Base-by-base conservation (phyloP, 2,888 invertebrate genomes). In the Leucophenga montana region DNA sequence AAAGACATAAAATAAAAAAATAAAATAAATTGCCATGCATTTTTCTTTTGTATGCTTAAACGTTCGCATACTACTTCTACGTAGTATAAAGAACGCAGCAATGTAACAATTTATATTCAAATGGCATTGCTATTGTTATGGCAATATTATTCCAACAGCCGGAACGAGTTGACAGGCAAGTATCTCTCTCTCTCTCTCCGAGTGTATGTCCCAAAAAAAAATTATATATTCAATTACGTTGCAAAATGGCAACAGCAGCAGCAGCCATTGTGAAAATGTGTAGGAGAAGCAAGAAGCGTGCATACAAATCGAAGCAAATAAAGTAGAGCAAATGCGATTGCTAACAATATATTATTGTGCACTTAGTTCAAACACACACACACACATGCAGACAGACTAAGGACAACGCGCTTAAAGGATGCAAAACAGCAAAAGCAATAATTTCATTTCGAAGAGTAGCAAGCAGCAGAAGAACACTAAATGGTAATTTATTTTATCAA, bases 401-500 rank as follows among this genome's bases (percentile, higher is more conserved):
- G 11, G 53, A 27, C 18, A 74, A 62, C 67, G 33, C 62, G 50
- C n/a, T 18, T 22, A 73, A 78, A 77, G 83, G 76, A 81, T 78
- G 76, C 77, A 78, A 76, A 79, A 78, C 72, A 77, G 76, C 72
- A 82, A 80, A 77, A 67, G 66, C 33, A 83, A 82, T 82, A 83
- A 82, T 82, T 83, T 83, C 81, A 83, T 83, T 83, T 81, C 78
- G 73, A 75, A 74, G 76, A 44, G n/a, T 46, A 69, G 54, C 27
- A 44, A 68, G 73, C 71, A 68, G 69, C 11, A 16, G 67, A 80
- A 82, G 79, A 81, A 80, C 75, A 81, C 81, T 82, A 83, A 82
- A 82, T 83, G 83, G 81, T 82, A 82, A 82, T 82, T 82, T 82
- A 82, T 82, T 83, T 82, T 82, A 78, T 83, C 81, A 83, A 82